Evolutionary conservation across 2,113 vertebrate genomes (phyloP), one percentile per base, ranked within the genome.

Genomic region (Propithecus coquereli): DNA sequence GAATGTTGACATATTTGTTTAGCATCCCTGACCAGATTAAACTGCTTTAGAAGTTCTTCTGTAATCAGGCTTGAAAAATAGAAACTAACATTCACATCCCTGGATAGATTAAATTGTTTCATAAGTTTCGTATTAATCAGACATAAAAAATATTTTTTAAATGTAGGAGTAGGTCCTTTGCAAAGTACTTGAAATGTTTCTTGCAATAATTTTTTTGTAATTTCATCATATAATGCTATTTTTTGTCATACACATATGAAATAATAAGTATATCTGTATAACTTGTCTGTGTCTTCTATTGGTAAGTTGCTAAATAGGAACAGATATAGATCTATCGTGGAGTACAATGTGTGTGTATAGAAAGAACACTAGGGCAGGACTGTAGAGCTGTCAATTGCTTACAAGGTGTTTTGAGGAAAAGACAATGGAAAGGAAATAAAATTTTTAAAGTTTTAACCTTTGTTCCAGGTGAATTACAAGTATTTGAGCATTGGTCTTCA

Each of bases 1-100:
- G 94, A 98, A 97, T 97, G 97, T 98, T 98, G 98, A 97, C 97
- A 92, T 98, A 95, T 98, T 98, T 98, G 96, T 96, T 98, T 98
- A 98, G 96, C 93, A 98, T 98, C 97, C 97, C 97, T 98, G 97
- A 97, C 92, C 94, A 98, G 92, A 98, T 98, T 97, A 98, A 98
- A 98, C 82, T 96, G 90, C 96, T 97, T 98, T 96, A 97, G 94
- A 98, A 96, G 92, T 97, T 97, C 52, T 98, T 97, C 97, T 27
- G 65, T 98, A 98, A 98, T 98, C 97, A 98, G 87, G 61, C 94
- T 97, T 97, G 97, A 98, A 97, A 98, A 98, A 98, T 85, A 84
- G 74, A 97, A 98, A 95, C 85, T 96, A 98, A 88, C 96, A 93
- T 91, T 97, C 20, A 0, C 50, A 97, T 98, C 95, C 91, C 91